Conservation (phyloP, 2,888 invertebrate genomes). For the Erynnis tages region DNA sequence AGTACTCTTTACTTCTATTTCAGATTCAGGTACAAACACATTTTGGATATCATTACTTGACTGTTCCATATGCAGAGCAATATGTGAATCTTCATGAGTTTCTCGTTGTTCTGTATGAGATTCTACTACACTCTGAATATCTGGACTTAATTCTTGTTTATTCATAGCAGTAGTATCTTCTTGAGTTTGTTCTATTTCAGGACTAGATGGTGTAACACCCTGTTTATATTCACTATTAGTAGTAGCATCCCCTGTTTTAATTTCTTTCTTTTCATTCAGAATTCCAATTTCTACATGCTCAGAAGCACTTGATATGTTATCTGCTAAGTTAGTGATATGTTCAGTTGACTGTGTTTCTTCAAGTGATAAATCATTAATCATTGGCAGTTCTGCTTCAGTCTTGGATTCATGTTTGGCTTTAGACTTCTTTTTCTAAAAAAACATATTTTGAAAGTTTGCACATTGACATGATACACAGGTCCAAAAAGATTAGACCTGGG, state of each 20-base stretch:
- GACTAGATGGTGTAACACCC: no score
- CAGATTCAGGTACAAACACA: no score
- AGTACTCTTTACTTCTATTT: no score
- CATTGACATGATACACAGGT: no score
- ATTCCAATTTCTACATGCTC: constrained; percentile 3
- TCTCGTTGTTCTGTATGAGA: no score
- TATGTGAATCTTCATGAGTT: no score
- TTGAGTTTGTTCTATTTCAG: no score
- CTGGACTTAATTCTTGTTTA: background rate
- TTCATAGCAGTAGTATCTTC: background rate
- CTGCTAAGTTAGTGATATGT: background rate
- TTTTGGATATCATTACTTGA: no score
- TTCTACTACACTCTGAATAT: background rate
- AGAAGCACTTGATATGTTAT: background rate
- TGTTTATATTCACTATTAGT: background rate
- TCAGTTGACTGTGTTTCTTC: constrained; percentile 5
- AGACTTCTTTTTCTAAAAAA: constrained; percentile 61
- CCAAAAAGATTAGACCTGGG: no score
- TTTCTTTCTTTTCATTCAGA: background rate
- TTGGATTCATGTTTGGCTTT: constrained; percentile 45
- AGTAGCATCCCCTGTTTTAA: background rate
- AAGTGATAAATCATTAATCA: constrained; percentile 10
- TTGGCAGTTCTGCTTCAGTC: constrained; percentile 21
- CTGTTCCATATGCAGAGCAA: no score
- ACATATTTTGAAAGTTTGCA: background rate